Evolutionary conservation across 2,113 vertebrate species (phyloP).

Genomic region (Cathartes aura): DNA sequence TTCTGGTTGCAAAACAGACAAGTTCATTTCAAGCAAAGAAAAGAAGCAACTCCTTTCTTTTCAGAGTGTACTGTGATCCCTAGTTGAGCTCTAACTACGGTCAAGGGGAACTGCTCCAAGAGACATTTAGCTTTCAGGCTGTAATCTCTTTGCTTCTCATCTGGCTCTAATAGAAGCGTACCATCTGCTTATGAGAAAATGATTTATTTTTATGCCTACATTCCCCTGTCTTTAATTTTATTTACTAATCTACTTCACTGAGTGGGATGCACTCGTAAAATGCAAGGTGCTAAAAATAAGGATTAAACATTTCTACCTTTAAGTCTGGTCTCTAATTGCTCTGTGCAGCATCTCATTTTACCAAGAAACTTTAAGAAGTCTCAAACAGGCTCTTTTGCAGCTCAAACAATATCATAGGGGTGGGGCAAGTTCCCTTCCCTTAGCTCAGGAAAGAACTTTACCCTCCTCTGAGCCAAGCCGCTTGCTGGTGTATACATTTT

Average conservation of each 20-base stretch:
- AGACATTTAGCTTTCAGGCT: background rate
- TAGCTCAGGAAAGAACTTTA: background rate
- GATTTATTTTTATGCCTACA: background rate
- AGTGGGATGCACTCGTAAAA: background rate
- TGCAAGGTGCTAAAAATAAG: background rate
- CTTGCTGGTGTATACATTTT: background rate
- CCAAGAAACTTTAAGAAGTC: background rate
- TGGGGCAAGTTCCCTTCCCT: background rate
- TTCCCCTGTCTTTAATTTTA: background rate
- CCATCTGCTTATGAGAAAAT: background rate
- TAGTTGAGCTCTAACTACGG: background rate
- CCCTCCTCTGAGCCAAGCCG: background rate
- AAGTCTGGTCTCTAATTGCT: background rate
- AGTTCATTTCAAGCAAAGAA: background rate
- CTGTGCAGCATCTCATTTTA: background rate
- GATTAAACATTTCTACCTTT: background rate
- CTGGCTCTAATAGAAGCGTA: background rate
- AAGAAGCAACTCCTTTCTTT: background rate
- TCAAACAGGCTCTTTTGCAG: background rate
- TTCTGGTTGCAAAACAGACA: background rate
- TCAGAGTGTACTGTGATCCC: background rate
- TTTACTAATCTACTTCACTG: background rate
- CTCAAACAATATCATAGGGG: background rate
- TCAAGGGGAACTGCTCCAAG: background rate
- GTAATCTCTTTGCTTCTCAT: background rate